These are phyloP conservation scores for Prionace glauca DNA, from an alignment of 2,797 vertebrate species.

Conservation along the genomic window DNA sequence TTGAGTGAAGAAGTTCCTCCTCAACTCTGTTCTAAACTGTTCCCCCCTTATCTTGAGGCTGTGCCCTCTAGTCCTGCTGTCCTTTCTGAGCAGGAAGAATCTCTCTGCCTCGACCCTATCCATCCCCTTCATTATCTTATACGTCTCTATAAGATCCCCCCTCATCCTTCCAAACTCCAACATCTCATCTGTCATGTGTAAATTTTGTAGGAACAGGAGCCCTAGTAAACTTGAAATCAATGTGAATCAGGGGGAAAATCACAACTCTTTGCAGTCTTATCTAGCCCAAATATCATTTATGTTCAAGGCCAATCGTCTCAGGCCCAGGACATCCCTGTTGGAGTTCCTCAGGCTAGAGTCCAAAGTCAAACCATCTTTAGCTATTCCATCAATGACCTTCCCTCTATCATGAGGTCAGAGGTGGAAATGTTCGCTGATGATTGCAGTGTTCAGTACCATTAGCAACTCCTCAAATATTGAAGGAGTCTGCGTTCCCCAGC, in stretches of 20 bases:
- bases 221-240: not conserved
- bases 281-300: not conserved
- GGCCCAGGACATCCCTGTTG: not conserved
- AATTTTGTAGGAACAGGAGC: not conserved
- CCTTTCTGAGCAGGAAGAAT: too few species aligned
- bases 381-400: not conserved
- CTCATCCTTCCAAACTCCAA: too few species aligned
- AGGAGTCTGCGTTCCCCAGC: too few species aligned
- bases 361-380: not conserved
- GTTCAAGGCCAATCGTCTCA: not conserved
- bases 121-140: too few species aligned
- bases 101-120: too few species aligned
- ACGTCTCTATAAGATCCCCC: too few species aligned
- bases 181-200: not conserved
- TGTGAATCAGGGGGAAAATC: not conserved
- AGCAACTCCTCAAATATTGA: not conserved
- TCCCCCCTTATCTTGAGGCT: too few species aligned
- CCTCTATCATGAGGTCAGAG: not conserved
- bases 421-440: not conserved
- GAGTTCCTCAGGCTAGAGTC: not conserved
- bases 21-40: too few species aligned
- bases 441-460: not conserved
- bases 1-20: too few species aligned
- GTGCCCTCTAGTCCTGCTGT: too few species aligned
- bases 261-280: not conserved